These are phyloP conservation scores for Nomada hirtipes DNA, from an alignment of 2,888 invertebrate genomes.

Conservation along the genomic window DNA sequence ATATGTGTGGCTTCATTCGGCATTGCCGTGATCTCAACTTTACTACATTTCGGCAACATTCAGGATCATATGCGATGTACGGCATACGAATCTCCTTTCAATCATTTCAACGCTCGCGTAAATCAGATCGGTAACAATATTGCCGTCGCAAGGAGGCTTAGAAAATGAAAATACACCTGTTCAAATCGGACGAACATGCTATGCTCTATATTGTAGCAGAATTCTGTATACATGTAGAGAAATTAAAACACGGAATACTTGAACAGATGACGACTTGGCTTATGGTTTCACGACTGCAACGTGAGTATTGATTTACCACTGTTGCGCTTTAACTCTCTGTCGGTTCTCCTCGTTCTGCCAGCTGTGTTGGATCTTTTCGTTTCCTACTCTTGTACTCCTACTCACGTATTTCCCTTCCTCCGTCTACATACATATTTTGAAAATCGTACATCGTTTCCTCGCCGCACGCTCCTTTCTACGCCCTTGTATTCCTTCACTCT, in stretches of 20 bases:
- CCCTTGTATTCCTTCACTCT: not conserved
- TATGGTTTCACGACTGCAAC: constrained; percentile 68
- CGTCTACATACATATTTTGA: not conserved
- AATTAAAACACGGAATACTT: constrained; percentile 7
- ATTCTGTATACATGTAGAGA: too few species aligned
- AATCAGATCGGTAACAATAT: too few species aligned
- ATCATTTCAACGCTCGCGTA: too few species aligned
- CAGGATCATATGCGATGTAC: too few species aligned
- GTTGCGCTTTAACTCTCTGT: constrained; percentile 49
- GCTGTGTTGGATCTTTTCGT: not conserved
- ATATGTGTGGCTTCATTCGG: too few species aligned
- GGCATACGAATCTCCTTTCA: too few species aligned
- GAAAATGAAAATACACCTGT: too few species aligned
- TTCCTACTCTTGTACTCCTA: not conserved
- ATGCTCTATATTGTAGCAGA: too few species aligned
- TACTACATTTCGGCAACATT: too few species aligned
- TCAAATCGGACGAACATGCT: too few species aligned
- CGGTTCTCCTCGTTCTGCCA: constrained; percentile 41
- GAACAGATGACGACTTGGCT: constrained; percentile 65
- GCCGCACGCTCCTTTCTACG: not conserved
- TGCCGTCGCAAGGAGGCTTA: too few species aligned
- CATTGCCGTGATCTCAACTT: too few species aligned
- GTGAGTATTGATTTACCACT: constrained; percentile 79
- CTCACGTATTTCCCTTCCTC: constrained; percentile 16
- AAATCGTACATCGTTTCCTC: constrained; percentile 4